phyloP scores from a whole-genome alignment of 2,888 invertebrate genomes.

The Hedya salicella region DNA sequence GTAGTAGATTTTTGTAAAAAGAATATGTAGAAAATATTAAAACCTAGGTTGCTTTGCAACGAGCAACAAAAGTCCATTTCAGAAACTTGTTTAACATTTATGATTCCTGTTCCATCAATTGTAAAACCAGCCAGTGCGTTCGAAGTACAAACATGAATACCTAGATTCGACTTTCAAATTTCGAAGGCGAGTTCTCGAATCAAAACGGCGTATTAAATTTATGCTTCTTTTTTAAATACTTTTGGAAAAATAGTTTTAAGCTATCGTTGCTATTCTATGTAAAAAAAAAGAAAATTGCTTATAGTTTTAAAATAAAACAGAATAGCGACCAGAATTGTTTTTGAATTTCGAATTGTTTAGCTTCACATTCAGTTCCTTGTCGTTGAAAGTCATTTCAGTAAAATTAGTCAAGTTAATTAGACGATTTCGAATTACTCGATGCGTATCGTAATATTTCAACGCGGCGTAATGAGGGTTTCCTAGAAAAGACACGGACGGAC shows the following conservation, averaged over 20 bases:
- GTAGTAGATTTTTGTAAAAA: too few relatives aligned
- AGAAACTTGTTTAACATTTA: conserved; percentile 32
- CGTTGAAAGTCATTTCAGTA: conserved; percentile 36
- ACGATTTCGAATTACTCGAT: conserved; percentile 48
- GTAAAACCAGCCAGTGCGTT: conserved; percentile 28
- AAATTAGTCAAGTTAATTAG: conserved; percentile 42
- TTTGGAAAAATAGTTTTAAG: too few relatives aligned
- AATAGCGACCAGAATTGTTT: background rate
- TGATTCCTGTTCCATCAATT: conserved; percentile 14
- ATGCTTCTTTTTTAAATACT: too few relatives aligned
- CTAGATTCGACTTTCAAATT: background rate
- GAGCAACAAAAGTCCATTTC: background rate
- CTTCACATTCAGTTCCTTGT: background rate
- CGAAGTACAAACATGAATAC: conserved; percentile 3
- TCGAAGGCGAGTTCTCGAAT: too few relatives aligned
- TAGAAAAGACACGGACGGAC: conserved; percentile 61
- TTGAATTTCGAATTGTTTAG: conserved; percentile 24
- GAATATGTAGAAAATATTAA: too few relatives aligned
- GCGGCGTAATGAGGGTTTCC: conserved; percentile 67
- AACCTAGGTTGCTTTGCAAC: too few relatives aligned
- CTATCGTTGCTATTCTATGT: too few relatives aligned
- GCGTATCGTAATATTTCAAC: conserved; percentile 58
- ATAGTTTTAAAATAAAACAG: conserved; percentile 13
- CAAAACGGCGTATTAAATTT: too few relatives aligned
- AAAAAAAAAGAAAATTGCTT: too few relatives aligned